phyloP scores from a whole-genome alignment of 2,888 invertebrate genomes.

The Aspidiotus destructor region DNA sequence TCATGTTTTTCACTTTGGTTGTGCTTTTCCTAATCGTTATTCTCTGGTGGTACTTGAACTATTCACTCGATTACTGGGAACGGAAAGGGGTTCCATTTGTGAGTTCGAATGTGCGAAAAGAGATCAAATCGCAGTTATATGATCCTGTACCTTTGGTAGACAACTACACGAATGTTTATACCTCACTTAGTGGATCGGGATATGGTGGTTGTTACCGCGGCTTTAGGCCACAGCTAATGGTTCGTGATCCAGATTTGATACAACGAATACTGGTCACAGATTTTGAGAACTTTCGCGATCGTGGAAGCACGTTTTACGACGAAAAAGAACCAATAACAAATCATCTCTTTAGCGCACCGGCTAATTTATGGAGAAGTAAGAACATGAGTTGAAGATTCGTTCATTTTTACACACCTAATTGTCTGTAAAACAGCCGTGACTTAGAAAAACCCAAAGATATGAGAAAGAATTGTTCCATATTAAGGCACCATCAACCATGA shows the following conservation, averaged over 20 bases:
- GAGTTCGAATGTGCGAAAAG: not conserved
- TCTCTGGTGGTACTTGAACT: too few species aligned
- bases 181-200: not conserved
- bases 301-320: slow-evolving; percentile 12
- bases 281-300: slow-evolving; percentile 18
- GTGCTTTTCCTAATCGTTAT: too few species aligned
- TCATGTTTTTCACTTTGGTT: too few species aligned
- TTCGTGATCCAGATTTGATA: slow-evolving; percentile 20
- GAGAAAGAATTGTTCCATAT: too few species aligned
- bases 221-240: slow-evolving; percentile 6
- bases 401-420: too few species aligned
- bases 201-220: slow-evolving; percentile 10
- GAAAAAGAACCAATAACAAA: slow-evolving; percentile 10
- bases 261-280: slow-evolving; percentile 11
- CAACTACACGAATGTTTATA: slow-evolving; percentile 5
- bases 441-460: too few species aligned
- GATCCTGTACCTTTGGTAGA: slow-evolving; percentile 6
- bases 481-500: too few species aligned
- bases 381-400: not conserved
- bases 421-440: too few species aligned
- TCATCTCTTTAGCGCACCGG: slow-evolving; percentile 13
- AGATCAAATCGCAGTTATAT: not conserved
- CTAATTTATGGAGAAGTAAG: slow-evolving; percentile 18
- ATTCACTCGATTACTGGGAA: slow-evolving; percentile 12
- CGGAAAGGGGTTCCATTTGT: slow-evolving; percentile 8